Base-by-base conservation (phyloP, 2,888 invertebrate genomes). In the Nysson spinosus region DNA sequence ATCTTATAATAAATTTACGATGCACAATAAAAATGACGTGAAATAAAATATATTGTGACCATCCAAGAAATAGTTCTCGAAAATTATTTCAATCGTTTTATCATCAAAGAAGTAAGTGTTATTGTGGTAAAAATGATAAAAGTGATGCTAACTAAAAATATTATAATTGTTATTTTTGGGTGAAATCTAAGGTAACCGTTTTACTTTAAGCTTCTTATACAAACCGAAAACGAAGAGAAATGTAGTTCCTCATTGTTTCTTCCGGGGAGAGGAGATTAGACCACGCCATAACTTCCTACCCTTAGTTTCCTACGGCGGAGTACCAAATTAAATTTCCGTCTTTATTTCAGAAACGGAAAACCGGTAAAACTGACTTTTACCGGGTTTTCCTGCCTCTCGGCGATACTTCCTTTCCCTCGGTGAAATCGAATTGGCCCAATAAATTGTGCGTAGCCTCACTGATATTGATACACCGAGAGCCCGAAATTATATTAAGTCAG, bases 321-420 rank as follows among this genome's bases (percentile, higher is more conserved):
- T 34, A 24, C 12, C 12, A 62, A 67, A 69, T 62, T 32, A 69
- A 62, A 67, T 67, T 56, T 67, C 61, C 49, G 20, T 44, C 49
- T 22, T 35, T 40, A 22, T 56, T 52, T 49, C 49, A 46, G 37
- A 43, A 49, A 17, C 50, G 37, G 42, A 28, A 50, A 51, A 50
- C 37, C 58, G 20, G 11, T n/a, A n/a, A n/a, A n/a, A n/a, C 26
- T 28, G 24, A 50, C 24, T n/a, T 43, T 43, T 52, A 43, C 51
- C 51, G 40, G 51, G 57, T 42, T 47, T 44, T 26, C 34, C 12
- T 24, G 30, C 30, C 44, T 34, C 34, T 14, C 6, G 12, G 52
- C 44, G 20, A 49, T 39, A 43, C 44, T 20, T 19, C 26, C 9
- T 9, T 12, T 17, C 6, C 4, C 12, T 7, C 12, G 9, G 17